Base-by-base conservation (phyloP, 2,797 vertebrate species). In the Sebastes variabilis region DNA sequence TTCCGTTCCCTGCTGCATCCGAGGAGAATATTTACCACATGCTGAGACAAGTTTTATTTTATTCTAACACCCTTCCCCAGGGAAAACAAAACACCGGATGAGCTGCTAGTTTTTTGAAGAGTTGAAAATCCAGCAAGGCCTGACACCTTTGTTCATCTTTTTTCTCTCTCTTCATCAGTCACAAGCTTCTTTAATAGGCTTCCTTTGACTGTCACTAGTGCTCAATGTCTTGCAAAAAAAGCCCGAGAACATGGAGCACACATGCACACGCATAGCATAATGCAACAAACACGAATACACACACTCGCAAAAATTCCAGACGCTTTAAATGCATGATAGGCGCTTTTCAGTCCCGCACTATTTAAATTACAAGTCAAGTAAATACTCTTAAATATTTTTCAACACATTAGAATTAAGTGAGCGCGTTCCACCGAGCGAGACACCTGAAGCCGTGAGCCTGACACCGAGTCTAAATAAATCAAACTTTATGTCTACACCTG, bases 11-110 rank as follows among this genome's bases (percentile, higher is more conserved):
- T 2, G 75, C 84, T 80, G 82, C 67, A 82, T 89, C 81, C 77
- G 16, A 79, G 70, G 49, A 82, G 85, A 91, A 91, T 88, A 90
- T 92, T 91, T 91, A 88, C 92, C 88, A 91, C 92, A 90, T 86
- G 92, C 92, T 92, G 91, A 91, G 89, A 89, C 93, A 92, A 83
- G 92, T 94, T 92, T 87, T 84, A 84, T 89, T 93, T 91, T 84
- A 87, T 88, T 88, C 88, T 49, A 86, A 82, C 83, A 84, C 75
- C 81, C 81, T 81, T 88, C 85, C 80, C 71, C 36, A 7, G 83
- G 87, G 90, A 90, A 87, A 91, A 90, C 86, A 92, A 83, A 91
- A 87, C 80, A 75, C 80, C 69, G 75, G 88, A 94, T 86, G 88
- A 92, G 87, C 79, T 87, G 84, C 80, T 91, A 86, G 42, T 46